Evolutionary conservation across 2,888 invertebrate species (phyloP).

Genomic region (Pediacus dermestoides): DNA sequence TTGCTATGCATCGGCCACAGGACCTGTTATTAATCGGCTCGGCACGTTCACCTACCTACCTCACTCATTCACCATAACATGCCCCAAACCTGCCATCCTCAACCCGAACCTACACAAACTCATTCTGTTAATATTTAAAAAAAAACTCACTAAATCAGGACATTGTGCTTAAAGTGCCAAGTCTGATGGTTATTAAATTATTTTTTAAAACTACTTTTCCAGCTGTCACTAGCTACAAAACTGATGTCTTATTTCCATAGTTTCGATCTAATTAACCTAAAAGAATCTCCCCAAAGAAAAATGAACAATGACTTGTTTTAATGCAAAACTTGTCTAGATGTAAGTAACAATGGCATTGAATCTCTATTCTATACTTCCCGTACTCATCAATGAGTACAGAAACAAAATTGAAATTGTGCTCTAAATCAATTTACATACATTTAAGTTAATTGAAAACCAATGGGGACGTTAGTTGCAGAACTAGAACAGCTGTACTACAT

Average conservation of each 20-base stretch:
- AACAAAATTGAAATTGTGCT: conserved; percentile 37
- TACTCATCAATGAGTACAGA: conserved; percentile 28
- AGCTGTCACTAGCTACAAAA: neutral
- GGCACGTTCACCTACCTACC: conserved; percentile 14
- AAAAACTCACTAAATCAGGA: too few species aligned
- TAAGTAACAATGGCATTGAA: conserved; percentile 17
- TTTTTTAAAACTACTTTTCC: neutral
- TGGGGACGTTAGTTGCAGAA: conserved; percentile 32
- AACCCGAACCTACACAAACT: too few species aligned
- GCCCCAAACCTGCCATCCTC: too few species aligned
- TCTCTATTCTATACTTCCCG: conserved; percentile 12
- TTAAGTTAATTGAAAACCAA: conserved; percentile 35
- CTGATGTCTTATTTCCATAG: neutral
- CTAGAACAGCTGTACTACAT: conserved; percentile 24
- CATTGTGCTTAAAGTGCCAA: too few species aligned
- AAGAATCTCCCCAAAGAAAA: neutral
- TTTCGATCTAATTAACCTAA: too few species aligned
- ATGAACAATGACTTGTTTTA: conserved; percentile 8
- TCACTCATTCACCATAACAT: neutral
- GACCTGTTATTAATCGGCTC: conserved; percentile 19
- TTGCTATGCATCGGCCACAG: conserved; percentile 16
- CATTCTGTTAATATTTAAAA: too few species aligned
- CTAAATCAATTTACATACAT: conserved; percentile 39
- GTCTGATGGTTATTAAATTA: neutral
- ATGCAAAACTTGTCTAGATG: conserved; percentile 11